Evolutionary conservation across 2,113 vertebrate genomes (phyloP).

Genomic region (Machaerirhynchus nigripectus): DNA sequence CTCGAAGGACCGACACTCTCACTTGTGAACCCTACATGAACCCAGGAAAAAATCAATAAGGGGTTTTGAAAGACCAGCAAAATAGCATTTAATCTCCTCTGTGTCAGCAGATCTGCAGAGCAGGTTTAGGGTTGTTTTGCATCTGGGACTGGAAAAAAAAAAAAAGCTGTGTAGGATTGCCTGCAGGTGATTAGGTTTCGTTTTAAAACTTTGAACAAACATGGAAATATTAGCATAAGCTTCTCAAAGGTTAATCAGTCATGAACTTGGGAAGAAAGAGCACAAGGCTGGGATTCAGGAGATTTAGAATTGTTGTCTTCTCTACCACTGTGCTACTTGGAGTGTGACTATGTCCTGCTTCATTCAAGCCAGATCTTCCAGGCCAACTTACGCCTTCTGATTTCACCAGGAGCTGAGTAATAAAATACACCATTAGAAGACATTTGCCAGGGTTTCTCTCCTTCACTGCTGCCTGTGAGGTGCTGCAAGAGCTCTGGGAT

Average conservation of each 20-base stretch:
- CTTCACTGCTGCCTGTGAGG: not conserved
- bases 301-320: not conserved
- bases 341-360: not conserved
- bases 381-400: not conserved
- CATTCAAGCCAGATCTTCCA: not conserved
- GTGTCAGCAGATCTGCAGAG: not conserved
- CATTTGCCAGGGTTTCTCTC: not conserved
- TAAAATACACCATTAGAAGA: fast-evolving
- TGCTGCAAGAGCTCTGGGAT: not conserved
- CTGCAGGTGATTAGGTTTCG: not conserved
- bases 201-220: constrained; percentile 25
- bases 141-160: not conserved
- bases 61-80: not conserved
- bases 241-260: not conserved
- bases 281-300: not conserved
- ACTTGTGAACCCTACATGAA: not conserved
- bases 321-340: not conserved
- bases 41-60: not conserved
- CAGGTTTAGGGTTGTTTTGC: not conserved
- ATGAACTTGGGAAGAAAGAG: not conserved
- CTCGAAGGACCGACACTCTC: not conserved
- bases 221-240: not conserved
- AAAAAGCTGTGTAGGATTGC: not conserved
- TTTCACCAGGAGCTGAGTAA: not conserved
- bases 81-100: not conserved